Conservation (phyloP, 2,113 vertebrate genomes). For the Loxodonta africana region DNA sequence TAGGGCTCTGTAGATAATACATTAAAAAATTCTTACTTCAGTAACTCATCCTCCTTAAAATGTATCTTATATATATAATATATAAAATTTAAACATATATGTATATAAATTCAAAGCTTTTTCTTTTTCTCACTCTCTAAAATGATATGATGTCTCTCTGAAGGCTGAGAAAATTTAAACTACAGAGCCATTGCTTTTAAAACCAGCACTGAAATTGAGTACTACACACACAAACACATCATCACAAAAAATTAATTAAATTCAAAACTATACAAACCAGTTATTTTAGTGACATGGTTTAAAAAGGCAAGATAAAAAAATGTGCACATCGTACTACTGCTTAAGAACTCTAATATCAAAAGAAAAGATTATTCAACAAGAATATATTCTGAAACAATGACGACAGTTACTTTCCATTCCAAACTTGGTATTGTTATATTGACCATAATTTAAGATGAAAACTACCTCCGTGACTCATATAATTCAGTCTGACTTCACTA, state of each 20-base stretch:
- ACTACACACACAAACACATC: neutral
- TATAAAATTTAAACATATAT: neutral
- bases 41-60: no score
- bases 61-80: neutral
- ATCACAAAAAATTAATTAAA: neutral
- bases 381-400: slow-evolving; percentile 87
- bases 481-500: slow-evolving; percentile 91
- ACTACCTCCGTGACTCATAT: slow-evolving; percentile 87
- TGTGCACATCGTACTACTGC: slow-evolving; percentile 61
- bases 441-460: slow-evolving; percentile 90
- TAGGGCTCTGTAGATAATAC: no score
- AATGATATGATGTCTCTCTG: neutral
- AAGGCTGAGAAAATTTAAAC: neutral
- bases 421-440: slow-evolving; percentile 76
- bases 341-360: slow-evolving; percentile 73
- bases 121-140: neutral
- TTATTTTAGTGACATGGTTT: neutral
- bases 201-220: neutral
- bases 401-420: neutral
- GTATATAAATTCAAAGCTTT: neutral
- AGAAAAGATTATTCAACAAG: slow-evolving; percentile 69
- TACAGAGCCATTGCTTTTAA: neutral
- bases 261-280: neutral
- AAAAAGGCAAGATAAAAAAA: slow-evolving; percentile 69
- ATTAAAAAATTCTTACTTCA: no score